Evolutionary conservation across 2,113 vertebrate species (phyloP).

Genomic region (Carettochelys insculpta): DNA sequence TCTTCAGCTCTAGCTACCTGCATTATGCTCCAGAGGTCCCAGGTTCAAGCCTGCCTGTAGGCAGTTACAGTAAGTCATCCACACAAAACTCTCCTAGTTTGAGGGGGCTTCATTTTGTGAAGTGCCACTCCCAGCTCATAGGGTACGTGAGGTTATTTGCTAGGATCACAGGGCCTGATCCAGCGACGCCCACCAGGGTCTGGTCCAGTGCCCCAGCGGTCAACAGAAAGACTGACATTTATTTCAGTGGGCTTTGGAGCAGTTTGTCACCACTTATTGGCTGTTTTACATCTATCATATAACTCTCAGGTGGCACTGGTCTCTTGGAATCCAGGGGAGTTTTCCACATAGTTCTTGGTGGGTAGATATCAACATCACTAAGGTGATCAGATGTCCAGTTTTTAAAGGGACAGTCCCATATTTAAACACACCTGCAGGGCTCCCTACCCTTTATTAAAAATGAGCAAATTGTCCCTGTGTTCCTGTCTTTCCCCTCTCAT

Average conservation of each 20-base stretch:
- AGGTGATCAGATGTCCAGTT: too few relatives aligned
- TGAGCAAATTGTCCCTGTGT: too few relatives aligned
- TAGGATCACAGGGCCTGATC: neutral
- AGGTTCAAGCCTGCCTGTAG: too few relatives aligned
- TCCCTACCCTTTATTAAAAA: too few relatives aligned
- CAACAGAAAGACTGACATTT: neutral
- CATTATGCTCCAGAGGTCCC: too few relatives aligned
- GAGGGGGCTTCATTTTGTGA: neutral
- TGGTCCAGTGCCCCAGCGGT: neutral
- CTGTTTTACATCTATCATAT: neutral
- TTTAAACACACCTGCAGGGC: too few relatives aligned
- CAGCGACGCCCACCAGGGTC: neutral
- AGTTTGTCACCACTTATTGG: neutral
- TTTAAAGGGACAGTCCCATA: too few relatives aligned
- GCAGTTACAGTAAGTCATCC: too few relatives aligned
- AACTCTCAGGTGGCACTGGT: neutral
- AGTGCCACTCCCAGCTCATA: neutral
- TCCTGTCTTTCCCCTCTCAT: too few relatives aligned
- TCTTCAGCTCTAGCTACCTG: too few relatives aligned
- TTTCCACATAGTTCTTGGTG: neutral
- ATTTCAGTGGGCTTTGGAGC: neutral
- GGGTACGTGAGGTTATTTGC: neutral
- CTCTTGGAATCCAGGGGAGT: neutral
- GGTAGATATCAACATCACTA: too few relatives aligned
- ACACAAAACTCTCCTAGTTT: neutral